phyloP scores from a whole-genome alignment of 2,113 vertebrate genomes.

The Protomyctophum bolini region DNA sequence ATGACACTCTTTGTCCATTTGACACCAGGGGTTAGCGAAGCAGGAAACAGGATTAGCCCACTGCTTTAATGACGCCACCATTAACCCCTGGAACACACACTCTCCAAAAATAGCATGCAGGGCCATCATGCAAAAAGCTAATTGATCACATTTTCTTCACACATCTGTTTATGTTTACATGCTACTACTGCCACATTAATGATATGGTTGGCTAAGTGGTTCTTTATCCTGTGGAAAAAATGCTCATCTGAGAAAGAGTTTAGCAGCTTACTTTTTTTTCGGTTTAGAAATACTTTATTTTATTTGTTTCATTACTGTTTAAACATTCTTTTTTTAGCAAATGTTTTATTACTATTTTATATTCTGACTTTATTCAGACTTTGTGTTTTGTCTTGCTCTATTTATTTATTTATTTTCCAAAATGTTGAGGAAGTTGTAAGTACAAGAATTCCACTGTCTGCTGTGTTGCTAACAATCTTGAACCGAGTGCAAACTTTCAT shows the following conservation, averaged over 20 bases:
- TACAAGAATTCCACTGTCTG: too few relatives aligned
- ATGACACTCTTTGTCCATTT: slow-evolving; percentile 87
- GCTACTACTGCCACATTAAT: slow-evolving; percentile 11
- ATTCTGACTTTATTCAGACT: not conserved
- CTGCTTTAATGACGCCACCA: slow-evolving; percentile 92
- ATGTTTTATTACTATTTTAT: not conserved
- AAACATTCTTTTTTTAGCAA: slow-evolving; percentile 2
- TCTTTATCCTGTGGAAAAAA: slow-evolving; percentile 6
- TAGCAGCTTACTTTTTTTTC: too few relatives aligned
- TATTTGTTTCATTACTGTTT: too few relatives aligned
- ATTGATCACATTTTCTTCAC: slow-evolving; percentile 69
- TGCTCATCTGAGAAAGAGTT: too few relatives aligned
- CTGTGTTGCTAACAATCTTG: too few relatives aligned
- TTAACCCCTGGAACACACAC: slow-evolving; percentile 83
- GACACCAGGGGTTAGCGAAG: slow-evolving; percentile 91
- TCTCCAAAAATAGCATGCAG: slow-evolving; percentile 92
- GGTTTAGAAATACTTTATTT: too few relatives aligned
- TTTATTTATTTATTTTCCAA: not conserved
- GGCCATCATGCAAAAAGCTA: slow-evolving; percentile 72
- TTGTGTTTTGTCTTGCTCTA: not conserved
- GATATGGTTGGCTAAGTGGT: slow-evolving; percentile 4
- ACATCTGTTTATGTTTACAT: slow-evolving; percentile 78
- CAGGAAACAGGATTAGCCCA: slow-evolving; percentile 90
- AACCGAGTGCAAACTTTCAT: not conserved
- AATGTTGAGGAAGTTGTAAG: too few relatives aligned